Conservation (phyloP, 2,888 invertebrate species). For the Phortica magna region DNA sequence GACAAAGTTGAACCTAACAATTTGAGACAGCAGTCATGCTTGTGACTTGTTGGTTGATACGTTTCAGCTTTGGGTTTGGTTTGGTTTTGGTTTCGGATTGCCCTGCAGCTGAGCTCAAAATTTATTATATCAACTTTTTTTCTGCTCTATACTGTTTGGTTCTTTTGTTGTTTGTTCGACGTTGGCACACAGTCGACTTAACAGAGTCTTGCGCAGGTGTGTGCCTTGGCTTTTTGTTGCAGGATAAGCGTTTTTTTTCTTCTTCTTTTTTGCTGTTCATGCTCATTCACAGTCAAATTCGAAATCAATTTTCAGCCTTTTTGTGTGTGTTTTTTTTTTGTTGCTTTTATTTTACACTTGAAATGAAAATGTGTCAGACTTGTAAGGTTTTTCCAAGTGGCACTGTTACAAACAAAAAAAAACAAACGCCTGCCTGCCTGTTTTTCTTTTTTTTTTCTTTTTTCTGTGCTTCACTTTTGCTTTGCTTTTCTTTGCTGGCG, state of each 20-base stretch:
- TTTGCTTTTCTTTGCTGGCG: conserved; percentile 63
- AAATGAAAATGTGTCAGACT: not conserved
- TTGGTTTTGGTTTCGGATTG: not conserved
- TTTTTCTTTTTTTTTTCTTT: conserved; percentile 10
- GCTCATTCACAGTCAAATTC: not conserved
- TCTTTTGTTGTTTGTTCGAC: conserved; percentile 52
- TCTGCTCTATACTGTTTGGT: not conserved
- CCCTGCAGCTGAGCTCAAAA: conserved; percentile 34
- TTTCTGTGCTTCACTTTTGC: conserved; percentile 46
- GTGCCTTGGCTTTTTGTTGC: conserved; percentile 64
- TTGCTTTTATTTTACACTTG: not conserved
- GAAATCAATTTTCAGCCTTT: not conserved
- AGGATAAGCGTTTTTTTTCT: not conserved
- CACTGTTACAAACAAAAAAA: conserved; percentile 6
- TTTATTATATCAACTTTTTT: conserved; percentile 4
- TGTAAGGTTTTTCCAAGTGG: not conserved
- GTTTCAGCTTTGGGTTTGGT: not conserved
- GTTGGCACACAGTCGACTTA: conserved; percentile 42
- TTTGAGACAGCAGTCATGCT: not conserved
- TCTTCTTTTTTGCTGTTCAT: not conserved
- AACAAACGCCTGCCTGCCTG: conserved; percentile 24
- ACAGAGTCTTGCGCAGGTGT: conserved; percentile 65
- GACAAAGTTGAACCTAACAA: not conserved
- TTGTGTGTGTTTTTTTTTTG: conserved; percentile 14
- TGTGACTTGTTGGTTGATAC: conserved; percentile 3